Evolutionary conservation across 2,888 invertebrate species (phyloP).

Genomic region (Himalopsyche tibetana): DNA sequence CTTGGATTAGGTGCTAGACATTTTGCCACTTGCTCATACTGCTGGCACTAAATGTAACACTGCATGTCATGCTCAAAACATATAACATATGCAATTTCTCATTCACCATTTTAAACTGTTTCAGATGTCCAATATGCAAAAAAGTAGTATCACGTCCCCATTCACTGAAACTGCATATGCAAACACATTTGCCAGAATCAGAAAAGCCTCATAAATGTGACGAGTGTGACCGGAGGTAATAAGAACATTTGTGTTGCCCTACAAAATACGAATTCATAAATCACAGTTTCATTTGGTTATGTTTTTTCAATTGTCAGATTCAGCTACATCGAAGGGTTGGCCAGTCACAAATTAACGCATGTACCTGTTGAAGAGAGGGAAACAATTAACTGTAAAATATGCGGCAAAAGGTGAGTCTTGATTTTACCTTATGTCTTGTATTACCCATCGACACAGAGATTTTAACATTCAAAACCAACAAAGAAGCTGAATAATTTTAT

Average conservation of each 20-base stretch:
- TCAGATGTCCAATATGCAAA: conserved; percentile 58
- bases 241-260: too few species aligned
- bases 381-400: conserved; percentile 49
- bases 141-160: conserved; percentile 49
- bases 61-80: too few species aligned
- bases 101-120: conserved; percentile 5
- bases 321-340: conserved; percentile 49
- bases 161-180: conserved; percentile 55
- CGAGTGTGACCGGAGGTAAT: conserved; percentile 51
- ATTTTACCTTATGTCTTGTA: too few species aligned
- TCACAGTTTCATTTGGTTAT: background rate
- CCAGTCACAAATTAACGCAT: conserved; percentile 49
- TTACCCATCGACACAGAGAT: too few species aligned
- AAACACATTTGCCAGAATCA: conserved; percentile 55
- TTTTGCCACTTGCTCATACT: too few species aligned
- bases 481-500: too few species aligned
- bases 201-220: conserved; percentile 54
- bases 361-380: conserved; percentile 47
- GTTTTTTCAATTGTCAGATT: conserved; percentile 32
- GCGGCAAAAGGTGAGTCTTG: conserved; percentile 49
- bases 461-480: too few species aligned
- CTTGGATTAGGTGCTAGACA: too few species aligned
- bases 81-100: background rate
- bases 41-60: too few species aligned
- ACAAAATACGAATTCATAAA: too few species aligned